phyloP scores from a whole-genome alignment of 2,113 vertebrate genomes.

The Chlamydotis undulata region DNA sequence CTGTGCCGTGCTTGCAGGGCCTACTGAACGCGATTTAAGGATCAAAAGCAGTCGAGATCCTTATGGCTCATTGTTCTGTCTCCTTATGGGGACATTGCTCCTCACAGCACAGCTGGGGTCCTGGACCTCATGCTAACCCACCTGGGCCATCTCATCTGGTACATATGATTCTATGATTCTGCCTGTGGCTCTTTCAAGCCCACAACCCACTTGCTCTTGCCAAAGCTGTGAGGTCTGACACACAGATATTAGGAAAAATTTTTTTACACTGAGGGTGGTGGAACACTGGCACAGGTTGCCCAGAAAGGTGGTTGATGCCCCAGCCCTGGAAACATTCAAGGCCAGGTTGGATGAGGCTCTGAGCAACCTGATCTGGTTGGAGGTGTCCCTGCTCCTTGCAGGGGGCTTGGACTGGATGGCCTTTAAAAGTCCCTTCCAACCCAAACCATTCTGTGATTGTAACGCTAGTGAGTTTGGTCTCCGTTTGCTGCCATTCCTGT shows the following conservation, averaged over 20 bases:
- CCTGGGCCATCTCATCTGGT: background rate
- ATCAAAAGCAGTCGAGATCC: rapidly evolving
- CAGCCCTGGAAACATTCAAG: too few relatives aligned
- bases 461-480: background rate
- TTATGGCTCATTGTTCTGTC: background rate
- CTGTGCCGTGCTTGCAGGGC: background rate
- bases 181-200: background rate
- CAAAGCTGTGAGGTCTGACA: background rate
- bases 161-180: background rate
- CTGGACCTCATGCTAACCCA: background rate
- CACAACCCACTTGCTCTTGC: background rate
- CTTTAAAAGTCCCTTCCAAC: too few relatives aligned
- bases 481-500: background rate
- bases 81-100: background rate
- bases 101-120: background rate
- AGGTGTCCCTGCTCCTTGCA: too few relatives aligned
- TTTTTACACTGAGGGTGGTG: too few relatives aligned
- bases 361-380: too few relatives aligned
- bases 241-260: rapidly evolving
- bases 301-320: too few relatives aligned
- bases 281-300: too few relatives aligned
- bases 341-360: too few relatives aligned
- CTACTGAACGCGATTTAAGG: background rate
- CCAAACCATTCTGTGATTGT: background rate
- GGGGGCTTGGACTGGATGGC: too few relatives aligned